These are phyloP conservation scores for Xenopus petersii DNA, from an alignment of 2,797 vertebrate genomes.

Conservation along the genomic window DNA sequence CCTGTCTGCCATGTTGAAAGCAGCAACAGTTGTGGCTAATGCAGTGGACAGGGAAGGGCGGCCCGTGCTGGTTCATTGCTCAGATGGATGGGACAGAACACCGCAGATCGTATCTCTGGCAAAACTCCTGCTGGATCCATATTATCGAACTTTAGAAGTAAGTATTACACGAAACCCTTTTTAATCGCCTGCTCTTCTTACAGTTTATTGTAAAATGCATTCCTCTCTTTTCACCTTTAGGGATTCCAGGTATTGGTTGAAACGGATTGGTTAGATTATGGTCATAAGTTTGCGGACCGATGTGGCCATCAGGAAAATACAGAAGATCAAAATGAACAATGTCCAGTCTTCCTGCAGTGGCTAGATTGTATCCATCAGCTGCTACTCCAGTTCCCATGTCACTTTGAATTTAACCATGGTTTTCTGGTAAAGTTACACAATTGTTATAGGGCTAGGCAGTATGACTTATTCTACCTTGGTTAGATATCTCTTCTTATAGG, in stretches of 20 bases:
- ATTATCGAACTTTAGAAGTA: constrained; percentile 95
- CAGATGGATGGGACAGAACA: constrained; percentile 95
- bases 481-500: too few relatives aligned
- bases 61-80: constrained; percentile 93
- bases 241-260: constrained; percentile 97
- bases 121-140: constrained; percentile 92
- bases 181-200: not conserved
- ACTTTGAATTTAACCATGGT: constrained; percentile 97
- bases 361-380: constrained; percentile 97
- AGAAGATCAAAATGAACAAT: constrained; percentile 94
- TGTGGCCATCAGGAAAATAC: constrained; percentile 94
- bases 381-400: constrained; percentile 95
- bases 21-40: constrained; percentile 87
- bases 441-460: not conserved
- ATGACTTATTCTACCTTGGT: not conserved
- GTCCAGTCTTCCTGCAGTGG: constrained; percentile 98
- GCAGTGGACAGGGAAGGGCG: constrained; percentile 90
- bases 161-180: not conserved
- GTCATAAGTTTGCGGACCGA: constrained; percentile 96
- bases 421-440: constrained; percentile 77
- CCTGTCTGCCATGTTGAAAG: constrained; percentile 95
- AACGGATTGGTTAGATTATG: constrained; percentile 95
- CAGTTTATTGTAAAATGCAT: not conserved
- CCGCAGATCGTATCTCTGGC: constrained; percentile 93
- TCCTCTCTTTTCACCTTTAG: constrained; percentile 59